phyloP scores from a whole-genome alignment of 2,113 vertebrate genomes.

The Lagenorhynchus albirostris region DNA sequence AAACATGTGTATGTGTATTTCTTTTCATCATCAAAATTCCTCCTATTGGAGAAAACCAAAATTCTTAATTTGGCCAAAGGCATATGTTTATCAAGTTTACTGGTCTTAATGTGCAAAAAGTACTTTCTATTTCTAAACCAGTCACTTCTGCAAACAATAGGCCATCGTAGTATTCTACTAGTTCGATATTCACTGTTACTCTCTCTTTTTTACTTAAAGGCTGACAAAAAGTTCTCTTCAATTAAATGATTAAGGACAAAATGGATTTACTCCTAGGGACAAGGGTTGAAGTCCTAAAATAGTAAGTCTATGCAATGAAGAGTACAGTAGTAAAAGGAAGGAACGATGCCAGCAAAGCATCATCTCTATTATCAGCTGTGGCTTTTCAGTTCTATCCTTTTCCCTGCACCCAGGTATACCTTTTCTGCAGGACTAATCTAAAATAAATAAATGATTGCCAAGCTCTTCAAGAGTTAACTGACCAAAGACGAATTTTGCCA shows the following conservation, averaged over 20 bases:
- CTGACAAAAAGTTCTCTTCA: neutral
- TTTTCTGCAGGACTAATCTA: neutral
- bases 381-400: neutral
- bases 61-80: neutral
- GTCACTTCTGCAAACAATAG: neutral
- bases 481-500: constrained; percentile 97
- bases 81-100: neutral
- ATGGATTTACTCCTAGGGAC: neutral
- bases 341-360: neutral
- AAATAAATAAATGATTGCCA: fast-evolving
- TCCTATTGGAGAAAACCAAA: constrained; percentile 81
- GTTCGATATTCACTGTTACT: neutral
- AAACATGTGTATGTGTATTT: constrained; percentile 91
- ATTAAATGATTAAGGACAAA: neutral
- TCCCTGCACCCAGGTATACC: neutral
- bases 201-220: neutral
- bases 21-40: constrained; percentile 90
- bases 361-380: neutral
- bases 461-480: constrained; percentile 28
- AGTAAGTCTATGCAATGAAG: neutral
- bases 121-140: neutral
- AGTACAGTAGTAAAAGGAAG: neutral
- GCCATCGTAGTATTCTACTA: neutral
- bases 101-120: neutral
- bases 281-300: neutral